Evolutionary conservation across 2,888 invertebrate genomes (phyloP).

Genomic region (Cylloceria caligata): DNA sequence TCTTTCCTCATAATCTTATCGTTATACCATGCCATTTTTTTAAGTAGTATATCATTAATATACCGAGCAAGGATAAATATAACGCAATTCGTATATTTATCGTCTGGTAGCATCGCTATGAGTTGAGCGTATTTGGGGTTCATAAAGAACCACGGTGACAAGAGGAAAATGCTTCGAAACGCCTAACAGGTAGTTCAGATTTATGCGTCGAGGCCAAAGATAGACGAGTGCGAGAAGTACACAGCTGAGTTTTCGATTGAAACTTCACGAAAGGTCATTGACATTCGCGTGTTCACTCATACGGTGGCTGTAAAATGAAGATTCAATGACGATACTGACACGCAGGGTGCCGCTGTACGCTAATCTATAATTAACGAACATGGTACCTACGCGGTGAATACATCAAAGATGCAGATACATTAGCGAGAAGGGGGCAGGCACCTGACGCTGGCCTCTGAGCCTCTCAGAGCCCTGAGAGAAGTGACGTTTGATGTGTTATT

Average conservation of each 20-base stretch:
- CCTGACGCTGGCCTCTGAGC: not conserved
- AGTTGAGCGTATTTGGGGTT: slow-evolving; percentile 6
- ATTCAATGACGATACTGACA: not conserved
- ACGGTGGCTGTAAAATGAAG: not conserved
- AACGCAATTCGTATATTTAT: not conserved
- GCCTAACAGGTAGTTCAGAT: not conserved
- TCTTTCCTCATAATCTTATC: not conserved
- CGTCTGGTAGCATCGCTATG: not conserved
- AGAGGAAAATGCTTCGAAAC: not conserved
- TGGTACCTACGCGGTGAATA: not conserved
- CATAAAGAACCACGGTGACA: slow-evolving; percentile 9
- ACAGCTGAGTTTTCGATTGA: not conserved
- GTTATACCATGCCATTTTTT: not conserved
- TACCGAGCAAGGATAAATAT: not conserved
- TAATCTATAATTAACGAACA: slow-evolving; percentile 1
- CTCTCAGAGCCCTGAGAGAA: slow-evolving; percentile 42
- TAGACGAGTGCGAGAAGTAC: not conserved
- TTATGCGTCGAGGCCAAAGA: not conserved
- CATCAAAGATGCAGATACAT: no score
- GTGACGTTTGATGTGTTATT: slow-evolving; percentile 63
- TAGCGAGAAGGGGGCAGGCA: not conserved
- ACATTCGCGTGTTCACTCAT: not conserved
- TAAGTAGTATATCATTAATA: not conserved
- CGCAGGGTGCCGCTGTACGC: not conserved
- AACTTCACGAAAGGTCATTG: no score